Percentiles rank a stretch among this genome's conserved stretches.
phyloP scores from a whole-genome alignment of 1,140 invertebrate genomes.

The Zaprionus inermis region DNA sequence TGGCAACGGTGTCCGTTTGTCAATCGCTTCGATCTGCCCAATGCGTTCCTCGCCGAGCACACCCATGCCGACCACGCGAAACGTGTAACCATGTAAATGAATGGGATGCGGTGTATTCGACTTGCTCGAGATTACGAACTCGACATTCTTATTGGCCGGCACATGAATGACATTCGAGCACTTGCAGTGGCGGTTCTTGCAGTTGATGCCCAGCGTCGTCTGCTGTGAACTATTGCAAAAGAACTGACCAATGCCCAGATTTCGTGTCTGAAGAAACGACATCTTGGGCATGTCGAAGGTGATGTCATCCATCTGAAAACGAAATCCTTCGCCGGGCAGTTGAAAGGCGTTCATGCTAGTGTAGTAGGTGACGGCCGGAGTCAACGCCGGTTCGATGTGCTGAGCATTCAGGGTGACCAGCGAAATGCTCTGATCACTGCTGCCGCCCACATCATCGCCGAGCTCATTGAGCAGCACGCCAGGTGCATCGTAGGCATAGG shows the following conservation, averaged over 20 bases:
- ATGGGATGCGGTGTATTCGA: slow-evolving; percentile 73
- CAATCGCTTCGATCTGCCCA: slow-evolving; percentile 70
- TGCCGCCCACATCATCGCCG: slow-evolving; percentile 45
- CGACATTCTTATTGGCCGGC: slow-evolving; percentile 72
- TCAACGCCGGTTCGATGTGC: slow-evolving; percentile 34
- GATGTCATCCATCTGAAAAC: slow-evolving; percentile 82
- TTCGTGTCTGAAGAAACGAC: slow-evolving; percentile 77
- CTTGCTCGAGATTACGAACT: slow-evolving; percentile 73
- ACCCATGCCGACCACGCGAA: slow-evolving; percentile 80
- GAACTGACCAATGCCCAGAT: slow-evolving; percentile 68
- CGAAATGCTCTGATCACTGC: slow-evolving; percentile 48
- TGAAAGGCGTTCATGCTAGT: slow-evolving; percentile 72
- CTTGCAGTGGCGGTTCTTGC: slow-evolving; percentile 63
- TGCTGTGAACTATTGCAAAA: slow-evolving; percentile 78
- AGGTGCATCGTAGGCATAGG: slow-evolving; percentile 67
- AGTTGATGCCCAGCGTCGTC: slow-evolving; percentile 67
- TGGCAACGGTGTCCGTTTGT: slow-evolving; percentile 57
- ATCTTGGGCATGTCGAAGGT: slow-evolving; percentile 75
- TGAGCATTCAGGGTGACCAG: slow-evolving; percentile 57
- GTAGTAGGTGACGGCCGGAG: slow-evolving; percentile 59
- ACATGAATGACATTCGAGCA: slow-evolving; percentile 81
- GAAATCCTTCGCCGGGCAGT: slow-evolving; percentile 56
- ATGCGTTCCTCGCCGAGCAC: slow-evolving; percentile 69
- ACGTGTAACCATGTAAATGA: slow-evolving; percentile 80
- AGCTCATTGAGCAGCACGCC: slow-evolving; percentile 68